Conservation (phyloP, 2,113 vertebrate genomes). For the Nesospiza acunhae region DNA sequence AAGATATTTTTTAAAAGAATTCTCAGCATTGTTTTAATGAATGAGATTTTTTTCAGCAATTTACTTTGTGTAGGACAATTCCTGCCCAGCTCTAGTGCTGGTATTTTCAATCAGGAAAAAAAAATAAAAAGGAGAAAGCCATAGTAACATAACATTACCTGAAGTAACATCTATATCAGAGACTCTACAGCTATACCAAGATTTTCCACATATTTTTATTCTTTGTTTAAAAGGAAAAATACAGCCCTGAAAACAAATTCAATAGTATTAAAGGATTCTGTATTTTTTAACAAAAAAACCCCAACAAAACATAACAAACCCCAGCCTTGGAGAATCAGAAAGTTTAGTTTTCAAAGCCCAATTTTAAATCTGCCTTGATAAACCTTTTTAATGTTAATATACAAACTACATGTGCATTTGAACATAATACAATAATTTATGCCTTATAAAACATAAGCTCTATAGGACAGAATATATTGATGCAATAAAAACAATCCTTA, state of each 20-base stretch:
- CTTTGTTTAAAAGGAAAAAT: background rate
- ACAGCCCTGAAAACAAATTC: background rate
- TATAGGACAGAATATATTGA: background rate
- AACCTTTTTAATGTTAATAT: background rate
- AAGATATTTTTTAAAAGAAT: background rate
- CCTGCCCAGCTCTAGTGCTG: background rate
- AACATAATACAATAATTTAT: background rate
- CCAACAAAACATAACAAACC: background rate
- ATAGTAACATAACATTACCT: background rate
- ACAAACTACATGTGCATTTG: background rate
- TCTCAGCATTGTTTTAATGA: background rate
- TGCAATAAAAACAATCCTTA: background rate
- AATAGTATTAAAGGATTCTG: background rate
- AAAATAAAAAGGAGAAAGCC: background rate
- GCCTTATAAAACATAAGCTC: background rate
- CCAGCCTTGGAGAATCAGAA: background rate
- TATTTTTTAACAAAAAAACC: background rate
- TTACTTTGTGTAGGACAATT: background rate
- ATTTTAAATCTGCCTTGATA: background rate
- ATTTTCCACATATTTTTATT: background rate
- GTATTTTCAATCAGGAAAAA: background rate
- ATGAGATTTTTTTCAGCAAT: background rate
- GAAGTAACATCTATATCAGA: background rate
- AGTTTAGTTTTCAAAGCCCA: background rate
- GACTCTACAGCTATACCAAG: background rate